Base-by-base conservation (phyloP, 2,797 vertebrate genomes). In the Rhinogobio ventralis region DNA sequence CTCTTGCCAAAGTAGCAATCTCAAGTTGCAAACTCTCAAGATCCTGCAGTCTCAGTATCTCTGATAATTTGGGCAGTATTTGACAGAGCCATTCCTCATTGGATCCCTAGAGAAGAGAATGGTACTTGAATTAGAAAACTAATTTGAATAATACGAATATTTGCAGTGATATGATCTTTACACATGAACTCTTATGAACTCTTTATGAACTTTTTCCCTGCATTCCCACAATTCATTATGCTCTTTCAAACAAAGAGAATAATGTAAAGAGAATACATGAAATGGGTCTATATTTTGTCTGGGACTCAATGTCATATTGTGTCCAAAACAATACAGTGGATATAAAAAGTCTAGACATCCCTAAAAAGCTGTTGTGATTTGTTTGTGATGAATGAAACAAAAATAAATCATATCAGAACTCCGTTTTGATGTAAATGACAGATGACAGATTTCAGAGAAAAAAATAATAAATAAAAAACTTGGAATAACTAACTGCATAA, bases 41-140 rank as follows among this genome's bases (percentile, higher is more conserved):
- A 87, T 97, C 96, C 88, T 96, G 96, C 45, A 96, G 94, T 83
- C 85, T 92, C 33, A 97, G 91, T 75, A 97, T 94, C 91, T 96
- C 96, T 0, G 96, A 95, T 2, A 97, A 85, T 11, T 90, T 94
- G n/a, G 92, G 93, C 23, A 97, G 91, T 0, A 92, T 94, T 0
- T 87, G 87, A 1, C 91, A 78, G 86, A 96, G 90, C 95, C 95
- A 95, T 0, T 57, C 83, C 3, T 94, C 93, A 0, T 82, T 86
- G 30, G 95, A 97, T 2, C 94, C 95, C 96, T 97, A 78, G 39
- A 23, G 14, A 80, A 82, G n/a, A 72, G 19, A 68, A 17, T 64
- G 13, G 11, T 2, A 1, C n/a, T 30, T 51, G 23, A 23, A 39
- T 77, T 60, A 72, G 1, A 60, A 71, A 49, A 46, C 10, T 36